Evolutionary conservation across 2,797 vertebrate genomes (phyloP).

Genomic region (Kryptolebias ocellatus): DNA sequence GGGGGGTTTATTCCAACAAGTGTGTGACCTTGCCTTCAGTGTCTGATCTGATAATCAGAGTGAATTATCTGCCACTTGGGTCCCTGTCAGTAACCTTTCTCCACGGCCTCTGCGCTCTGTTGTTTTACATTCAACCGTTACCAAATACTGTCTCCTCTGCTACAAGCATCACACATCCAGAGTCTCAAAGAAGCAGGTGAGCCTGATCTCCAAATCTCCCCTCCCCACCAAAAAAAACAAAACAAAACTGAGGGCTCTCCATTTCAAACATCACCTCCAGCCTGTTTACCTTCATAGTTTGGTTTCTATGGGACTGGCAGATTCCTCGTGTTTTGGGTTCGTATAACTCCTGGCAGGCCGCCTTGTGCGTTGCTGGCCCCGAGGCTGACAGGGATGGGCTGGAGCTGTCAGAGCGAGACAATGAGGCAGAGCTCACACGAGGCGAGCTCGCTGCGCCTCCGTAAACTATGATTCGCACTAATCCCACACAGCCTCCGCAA

Average conservation of each 20-base stretch:
- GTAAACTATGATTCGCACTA: constrained; percentile 49
- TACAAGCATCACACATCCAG: constrained; percentile 44
- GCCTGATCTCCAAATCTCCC: constrained; percentile 52
- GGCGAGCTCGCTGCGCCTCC: constrained; percentile 33
- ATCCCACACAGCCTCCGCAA: constrained; percentile 58
- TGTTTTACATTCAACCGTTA: constrained; percentile 69
- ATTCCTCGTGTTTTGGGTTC: constrained; percentile 68
- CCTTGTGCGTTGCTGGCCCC: constrained; percentile 44
- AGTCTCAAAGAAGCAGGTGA: constrained; percentile 47
- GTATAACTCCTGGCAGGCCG: constrained; percentile 63
- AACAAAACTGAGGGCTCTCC: constrained; percentile 48
- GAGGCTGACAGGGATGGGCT: constrained; percentile 72
- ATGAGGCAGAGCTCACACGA: constrained; percentile 38
- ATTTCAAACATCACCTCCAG: constrained; percentile 73
- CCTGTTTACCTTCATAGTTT: constrained; percentile 68
- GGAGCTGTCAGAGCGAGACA: constrained; percentile 61
- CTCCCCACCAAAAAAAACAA: neutral
- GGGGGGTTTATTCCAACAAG: constrained; percentile 51
- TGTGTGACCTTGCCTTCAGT: constrained; percentile 30
- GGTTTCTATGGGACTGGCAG: constrained; percentile 70
- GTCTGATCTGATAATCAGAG: neutral
- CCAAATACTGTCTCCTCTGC: constrained; percentile 59
- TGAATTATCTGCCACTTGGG: neutral
- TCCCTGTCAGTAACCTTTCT: constrained; percentile 3
- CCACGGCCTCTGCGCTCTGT: neutral